Base-by-base conservation (phyloP, 1,140 invertebrate genomes). In the Psilanteris sp. region DNA sequence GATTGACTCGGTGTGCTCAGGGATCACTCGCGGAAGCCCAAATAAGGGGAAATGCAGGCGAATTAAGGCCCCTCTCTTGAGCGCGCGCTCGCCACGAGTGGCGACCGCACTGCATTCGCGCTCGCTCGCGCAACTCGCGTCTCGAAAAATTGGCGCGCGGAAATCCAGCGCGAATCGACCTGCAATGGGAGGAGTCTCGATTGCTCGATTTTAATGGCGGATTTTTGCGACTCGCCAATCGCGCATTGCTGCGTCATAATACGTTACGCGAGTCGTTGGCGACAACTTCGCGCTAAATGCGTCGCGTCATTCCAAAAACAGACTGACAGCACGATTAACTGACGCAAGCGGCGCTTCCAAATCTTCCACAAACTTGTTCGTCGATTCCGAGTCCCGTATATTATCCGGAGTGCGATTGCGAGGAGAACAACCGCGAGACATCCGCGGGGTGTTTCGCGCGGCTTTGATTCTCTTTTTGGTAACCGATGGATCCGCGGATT, bases 211-310 rank as follows among this genome's bases (percentile, higher is more conserved):
- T 81, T 84, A 86, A 85, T 85, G 83, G 83, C 84, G 84, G 84
- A 84, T 85, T 86, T 85, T 86, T 84, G 81, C 79, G 48, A 78
- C 67, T 84, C 79, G 79, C 81, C 83, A 85, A 84, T 85, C 78
- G 76, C 78, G 67, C 66, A 59, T 78, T 70, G 50, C 72, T 37
- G 22, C 39, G 22, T 32, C 37, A 71, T 50, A 50, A 61, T n/a
- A n/a, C n/a, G 27, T 48, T 43, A 46, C 31, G 46, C 44, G 44
- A 32, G 29, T 26, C 10, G 26, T 8, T 13, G 4, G 15, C 29
- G 48, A 34, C 41, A 64, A 18, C 13, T 31, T 48, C 26, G 8
- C 14, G 31, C 24, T 37, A 54, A 44, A 32, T 52, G 37, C 36
- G 34, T 46, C 34, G 11, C 36, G 6, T 26, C 9, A 9, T 39